Evolutionary conservation across 2,113 vertebrate genomes (phyloP), one percentile per base, ranked within the genome.

Genomic region (Pelobates fuscus): DNA sequence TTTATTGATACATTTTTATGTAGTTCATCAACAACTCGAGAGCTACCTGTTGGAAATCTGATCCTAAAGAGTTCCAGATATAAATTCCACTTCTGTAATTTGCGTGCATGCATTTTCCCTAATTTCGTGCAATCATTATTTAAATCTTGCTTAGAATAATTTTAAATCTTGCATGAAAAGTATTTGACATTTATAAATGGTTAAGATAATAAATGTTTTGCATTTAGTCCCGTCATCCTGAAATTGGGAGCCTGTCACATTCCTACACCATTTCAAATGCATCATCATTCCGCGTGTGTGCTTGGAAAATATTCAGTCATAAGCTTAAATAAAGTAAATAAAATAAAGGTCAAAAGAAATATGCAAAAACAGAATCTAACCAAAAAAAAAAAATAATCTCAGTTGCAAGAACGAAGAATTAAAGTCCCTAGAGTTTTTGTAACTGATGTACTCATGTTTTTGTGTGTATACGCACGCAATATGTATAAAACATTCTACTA

Each of bases 251-350:
- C 63, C 5, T 67, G 72, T 76, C 55, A 61, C 44, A 77, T 61
- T 67, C 72, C 41, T 49, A 18, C 63, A 59, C 52, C 24, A 44
- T 49, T 67, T 44, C 55, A 44, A 30, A 75, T 75, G 37, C 55
- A 76, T 67, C 72, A 67, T 49, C 57, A 61, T 68, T 52, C 5
- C 27, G 66, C 4, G 32, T 77, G 25, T 26, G 21, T 61, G 43
- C 43, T 77, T 68, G 65, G 65, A 77, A 77, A 77, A 59, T 68
- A 68, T 67, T 68, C 41, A 25, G 30, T 68, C 55, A 44, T 59
- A 68, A 67, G 65, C 64, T 68, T 77, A 77, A 77, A 77, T 68
- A 68, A 77, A 77, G 73, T 77, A 77, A 77, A 77, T 77, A 77
- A 67, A 61, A 52, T 68, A 77, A 77, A 77, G 73, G 73, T 61